These are phyloP conservation scores for Fissipunctia ypsillon DNA, from an alignment of 2,888 invertebrate species.

Conservation along the genomic window DNA sequence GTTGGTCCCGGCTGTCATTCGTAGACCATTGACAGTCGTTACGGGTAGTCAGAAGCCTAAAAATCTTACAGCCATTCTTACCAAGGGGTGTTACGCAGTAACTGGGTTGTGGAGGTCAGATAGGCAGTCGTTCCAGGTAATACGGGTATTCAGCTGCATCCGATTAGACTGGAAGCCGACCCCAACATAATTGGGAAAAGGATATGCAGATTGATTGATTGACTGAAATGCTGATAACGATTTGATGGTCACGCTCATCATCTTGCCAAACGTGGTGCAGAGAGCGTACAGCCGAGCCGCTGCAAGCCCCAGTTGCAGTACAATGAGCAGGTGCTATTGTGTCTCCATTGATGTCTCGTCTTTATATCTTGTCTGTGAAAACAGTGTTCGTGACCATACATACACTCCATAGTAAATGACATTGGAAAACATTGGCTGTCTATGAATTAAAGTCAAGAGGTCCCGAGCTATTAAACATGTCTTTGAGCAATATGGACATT, in stretches of 20 bases:
- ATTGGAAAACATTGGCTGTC: neutral
- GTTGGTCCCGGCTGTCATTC: too few species aligned
- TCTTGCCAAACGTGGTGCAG: neutral
- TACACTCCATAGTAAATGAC: neutral
- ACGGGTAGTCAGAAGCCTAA: too few species aligned
- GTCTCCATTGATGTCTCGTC: conserved; percentile 5
- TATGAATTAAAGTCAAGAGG: neutral
- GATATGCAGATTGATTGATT: too few species aligned
- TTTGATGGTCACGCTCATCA: neutral
- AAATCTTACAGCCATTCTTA: too few species aligned
- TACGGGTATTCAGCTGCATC: too few species aligned
- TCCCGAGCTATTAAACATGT: neutral
- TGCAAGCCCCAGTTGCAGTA: neutral
- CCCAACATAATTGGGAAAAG: too few species aligned
- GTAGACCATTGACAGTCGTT: too few species aligned
- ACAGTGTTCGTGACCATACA: conserved; percentile 30
- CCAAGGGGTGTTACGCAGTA: too few species aligned
- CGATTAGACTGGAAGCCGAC: too few species aligned
- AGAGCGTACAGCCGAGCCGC: conserved; percentile 11
- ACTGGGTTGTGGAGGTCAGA: too few species aligned
- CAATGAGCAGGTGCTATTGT: neutral
- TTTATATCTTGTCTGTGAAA: conserved; percentile 16
- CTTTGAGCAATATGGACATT: neutral
- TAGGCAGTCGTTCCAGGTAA: too few species aligned
- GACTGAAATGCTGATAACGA: too few species aligned